phyloP scores from a whole-genome alignment of 1,140 invertebrate species.

The Aradophagus sp. region DNA sequence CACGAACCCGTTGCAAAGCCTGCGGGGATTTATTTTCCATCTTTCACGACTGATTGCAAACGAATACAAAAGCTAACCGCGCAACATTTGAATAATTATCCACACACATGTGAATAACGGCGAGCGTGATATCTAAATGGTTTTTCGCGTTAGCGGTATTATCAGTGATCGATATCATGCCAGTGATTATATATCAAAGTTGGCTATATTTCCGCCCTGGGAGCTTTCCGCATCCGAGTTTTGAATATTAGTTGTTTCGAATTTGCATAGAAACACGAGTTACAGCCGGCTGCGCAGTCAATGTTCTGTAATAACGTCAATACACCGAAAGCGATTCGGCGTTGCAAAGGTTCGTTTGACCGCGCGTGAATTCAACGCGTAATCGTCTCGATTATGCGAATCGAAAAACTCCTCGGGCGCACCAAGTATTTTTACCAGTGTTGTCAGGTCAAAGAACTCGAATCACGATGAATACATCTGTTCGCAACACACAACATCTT shows the following conservation, averaged over 20 bases:
- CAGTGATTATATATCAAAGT: conserved; percentile 55
- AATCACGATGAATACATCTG: conserved; percentile 34
- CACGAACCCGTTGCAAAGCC: no score
- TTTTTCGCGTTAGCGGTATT: conserved; percentile 52
- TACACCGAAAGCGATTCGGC: conserved; percentile 51
- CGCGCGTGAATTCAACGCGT: conserved; percentile 57
- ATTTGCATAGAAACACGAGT: conserved; percentile 69
- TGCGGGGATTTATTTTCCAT: no score
- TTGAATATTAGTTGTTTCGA: conserved; percentile 62
- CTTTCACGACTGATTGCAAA: no score
- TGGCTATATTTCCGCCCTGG: conserved; percentile 66
- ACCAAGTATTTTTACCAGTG: conserved; percentile 38
- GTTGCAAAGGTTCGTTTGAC: conserved; percentile 55
- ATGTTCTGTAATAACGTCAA: conserved; percentile 66
- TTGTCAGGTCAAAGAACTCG: conserved; percentile 44
- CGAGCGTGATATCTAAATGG: conserved; percentile 33
- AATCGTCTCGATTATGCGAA: conserved; percentile 56
- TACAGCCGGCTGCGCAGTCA: conserved; percentile 56
- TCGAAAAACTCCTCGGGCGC: conserved; percentile 56
- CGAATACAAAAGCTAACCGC: no score
- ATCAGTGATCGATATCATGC: conserved; percentile 46
- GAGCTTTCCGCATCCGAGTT: conserved; percentile 64
- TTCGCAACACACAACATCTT: conserved; percentile 11
- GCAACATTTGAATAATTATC: conserved; percentile 42
- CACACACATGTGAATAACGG: conserved; percentile 10